Base-by-base conservation (phyloP, 2,113 vertebrate species). In the Cyprinodon variegatus region DNA sequence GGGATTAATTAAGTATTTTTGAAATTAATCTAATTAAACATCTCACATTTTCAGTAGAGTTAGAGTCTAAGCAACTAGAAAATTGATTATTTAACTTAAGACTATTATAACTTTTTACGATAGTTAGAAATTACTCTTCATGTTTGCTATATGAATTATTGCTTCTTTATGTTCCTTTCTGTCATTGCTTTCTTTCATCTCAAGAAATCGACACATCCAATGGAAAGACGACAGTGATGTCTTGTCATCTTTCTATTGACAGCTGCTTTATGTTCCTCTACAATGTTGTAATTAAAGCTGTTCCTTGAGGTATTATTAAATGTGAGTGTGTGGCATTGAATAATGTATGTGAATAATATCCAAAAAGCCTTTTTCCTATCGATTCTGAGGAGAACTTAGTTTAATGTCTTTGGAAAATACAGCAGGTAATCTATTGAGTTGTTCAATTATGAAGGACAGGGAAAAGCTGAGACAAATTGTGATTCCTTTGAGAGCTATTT, bases 361-460 rank as follows among this genome's bases (percentile, higher is more conserved):
- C 83, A 84, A 86, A 91, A 90, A 91, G 83, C 83, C 84, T 72
- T 88, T 87, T 29, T 89, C 61, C 67, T 76, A 93, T 93, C 79
- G 92, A 94, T 94, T 80, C 63, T 48, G 63, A n/a, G 74, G 70
- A 84, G 84, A 92, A 86, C 87, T 91, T 91, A 77, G 88, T 91
- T 91, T 93, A 92, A 94, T 91, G 92, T 90, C 92, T 89, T 93
- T 93, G 91, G 90, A 88, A 92, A 91, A 79, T 88, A 78, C 82
- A 71, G 87, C 90, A 92, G 90, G 88, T 93, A 93, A 93, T 93
- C 92, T 89, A 94, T 93, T 80, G 89, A 85, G 90, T 93, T 94
- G 93, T 94, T 94, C 93, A 94, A 92, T 88, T 89, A 88, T 85
- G 86, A 92, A 88, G 88, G 84, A 83, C 85, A 79, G 57, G 63